Conservation (phyloP, 2,797 vertebrate species). For the Tachyglossus aculeatus region DNA sequence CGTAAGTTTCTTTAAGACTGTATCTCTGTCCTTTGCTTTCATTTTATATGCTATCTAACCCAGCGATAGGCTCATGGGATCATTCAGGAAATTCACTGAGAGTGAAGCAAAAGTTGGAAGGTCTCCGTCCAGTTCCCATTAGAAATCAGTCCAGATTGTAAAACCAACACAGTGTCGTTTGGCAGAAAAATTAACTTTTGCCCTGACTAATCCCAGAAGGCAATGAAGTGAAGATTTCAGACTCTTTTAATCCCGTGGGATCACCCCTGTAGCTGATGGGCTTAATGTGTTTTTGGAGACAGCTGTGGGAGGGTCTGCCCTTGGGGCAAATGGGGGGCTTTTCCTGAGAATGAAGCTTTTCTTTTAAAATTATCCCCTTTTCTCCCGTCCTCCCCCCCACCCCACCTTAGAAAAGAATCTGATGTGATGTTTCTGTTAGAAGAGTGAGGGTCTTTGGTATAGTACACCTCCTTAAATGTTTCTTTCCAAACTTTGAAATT, state of each 20-base stretch:
- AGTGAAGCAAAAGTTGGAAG: not conserved
- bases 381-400: too few relatives aligned
- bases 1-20: too few relatives aligned
- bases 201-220: too few relatives aligned
- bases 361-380: not conserved
- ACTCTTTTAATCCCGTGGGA: not conserved
- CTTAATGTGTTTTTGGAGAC: slow-evolving; percentile 8
- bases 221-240: too few relatives aligned
- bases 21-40: slow-evolving; percentile 1
- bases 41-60: not conserved
- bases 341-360: slow-evolving; percentile 7
- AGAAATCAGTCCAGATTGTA: slow-evolving; percentile 11
- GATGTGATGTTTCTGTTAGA: too few relatives aligned
- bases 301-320: not conserved
- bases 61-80: not conserved
- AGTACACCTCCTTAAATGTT: too few relatives aligned
- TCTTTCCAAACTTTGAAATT: too few relatives aligned
- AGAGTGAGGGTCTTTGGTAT: too few relatives aligned
- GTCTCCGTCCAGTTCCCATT: not conserved
- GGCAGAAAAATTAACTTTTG: too few relatives aligned
- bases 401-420: slow-evolving; percentile 1
- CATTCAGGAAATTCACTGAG: not conserved
- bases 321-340: not conserved
- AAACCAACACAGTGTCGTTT: not conserved
- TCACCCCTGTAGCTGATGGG: not conserved